Percentiles rank a stretch among this genome's conserved stretches.
Evolutionary conservation across 2,797 vertebrate species (phyloP).

Genomic region (Picus viridis): DNA sequence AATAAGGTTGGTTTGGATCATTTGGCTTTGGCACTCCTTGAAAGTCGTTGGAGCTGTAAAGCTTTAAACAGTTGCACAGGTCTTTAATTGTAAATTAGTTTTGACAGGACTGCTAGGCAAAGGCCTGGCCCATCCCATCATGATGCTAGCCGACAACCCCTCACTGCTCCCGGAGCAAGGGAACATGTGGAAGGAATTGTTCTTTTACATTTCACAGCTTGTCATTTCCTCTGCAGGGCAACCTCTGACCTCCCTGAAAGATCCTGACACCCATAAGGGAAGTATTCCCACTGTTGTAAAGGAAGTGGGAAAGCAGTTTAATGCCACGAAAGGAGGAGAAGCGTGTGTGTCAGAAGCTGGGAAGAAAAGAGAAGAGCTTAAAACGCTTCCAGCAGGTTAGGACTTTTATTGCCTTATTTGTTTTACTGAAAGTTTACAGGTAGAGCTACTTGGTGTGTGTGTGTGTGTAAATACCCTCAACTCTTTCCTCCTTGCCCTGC

Average conservation of each 20-base stretch:
- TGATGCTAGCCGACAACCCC: slow-evolving; percentile 90
- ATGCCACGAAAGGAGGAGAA: slow-evolving; percentile 75
- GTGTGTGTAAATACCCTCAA: background rate
- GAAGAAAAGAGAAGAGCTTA: slow-evolving; percentile 75
- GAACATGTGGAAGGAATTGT: slow-evolving; percentile 99
- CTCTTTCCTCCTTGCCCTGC: background rate
- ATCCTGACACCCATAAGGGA: slow-evolving; percentile 93
- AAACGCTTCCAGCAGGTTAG: slow-evolving; percentile 85
- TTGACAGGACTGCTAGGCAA: slow-evolving; percentile 92
- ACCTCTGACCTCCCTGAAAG: slow-evolving; percentile 94
- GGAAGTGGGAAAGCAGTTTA: slow-evolving; percentile 87
- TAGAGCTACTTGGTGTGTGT: background rate
- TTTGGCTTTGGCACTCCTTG: slow-evolving; percentile 85
- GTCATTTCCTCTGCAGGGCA: slow-evolving; percentile 96
- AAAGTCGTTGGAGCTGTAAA: slow-evolving; percentile 85
- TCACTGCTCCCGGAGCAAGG: slow-evolving; percentile 87
- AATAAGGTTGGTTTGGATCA: slow-evolving; percentile 58
- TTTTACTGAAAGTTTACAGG: slow-evolving; percentile 12
- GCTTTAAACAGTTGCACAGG: slow-evolving; percentile 89
- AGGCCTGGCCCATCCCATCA: slow-evolving; percentile 88
- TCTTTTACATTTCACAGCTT: slow-evolving; percentile 99
- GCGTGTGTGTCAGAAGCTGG: slow-evolving; percentile 67
- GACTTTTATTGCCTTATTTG: background rate
- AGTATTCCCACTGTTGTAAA: slow-evolving; percentile 89
- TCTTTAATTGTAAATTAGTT: slow-evolving; percentile 95